A percentile compares a stretch with the other conserved stretches of the same genome.
These are phyloP conservation scores for Aphelinus certus DNA, from an alignment of 1,140 invertebrate genomes.

Conservation along the genomic window DNA sequence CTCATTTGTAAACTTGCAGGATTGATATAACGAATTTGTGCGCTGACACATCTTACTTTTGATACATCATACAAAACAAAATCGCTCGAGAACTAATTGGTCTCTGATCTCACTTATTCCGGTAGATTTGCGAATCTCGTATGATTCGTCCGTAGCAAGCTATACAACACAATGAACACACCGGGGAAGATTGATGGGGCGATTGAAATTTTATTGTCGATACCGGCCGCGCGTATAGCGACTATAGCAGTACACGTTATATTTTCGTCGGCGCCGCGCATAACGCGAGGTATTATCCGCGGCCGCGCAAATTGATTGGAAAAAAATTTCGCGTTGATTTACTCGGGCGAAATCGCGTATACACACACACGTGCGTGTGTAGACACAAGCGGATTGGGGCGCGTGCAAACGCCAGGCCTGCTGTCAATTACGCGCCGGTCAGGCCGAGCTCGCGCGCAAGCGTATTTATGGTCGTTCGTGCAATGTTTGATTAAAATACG, in stretches of 20 bases:
- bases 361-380: not conserved
- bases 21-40: too few relatives aligned
- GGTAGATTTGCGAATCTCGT: too few relatives aligned
- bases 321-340: constrained; percentile 25
- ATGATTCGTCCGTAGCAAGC: too few relatives aligned
- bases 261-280: not conserved
- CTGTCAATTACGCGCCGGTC: constrained; percentile 21
- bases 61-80: too few relatives aligned
- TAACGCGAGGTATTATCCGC: not conserved
- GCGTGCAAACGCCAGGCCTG: constrained; percentile 9
- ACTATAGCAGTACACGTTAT: not conserved
- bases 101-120: too few relatives aligned
- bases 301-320: constrained; percentile 15
- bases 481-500: constrained; percentile 38
- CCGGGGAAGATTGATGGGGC: constrained; percentile 6
- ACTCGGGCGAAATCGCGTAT: constrained; percentile 1
- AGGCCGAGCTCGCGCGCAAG: not conserved
- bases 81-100: too few relatives aligned
- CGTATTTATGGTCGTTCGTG: constrained; percentile 32
- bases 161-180: too few relatives aligned
- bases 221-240: not conserved
- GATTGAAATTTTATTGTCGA: constrained; percentile 19
- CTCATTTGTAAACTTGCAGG: too few relatives aligned
- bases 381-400: not conserved
- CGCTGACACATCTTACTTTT: too few relatives aligned